Evolutionary conservation across 2,113 vertebrate species (phyloP), one percentile per base, ranked within the genome.

Genomic region (Ameiurus melas): DNA sequence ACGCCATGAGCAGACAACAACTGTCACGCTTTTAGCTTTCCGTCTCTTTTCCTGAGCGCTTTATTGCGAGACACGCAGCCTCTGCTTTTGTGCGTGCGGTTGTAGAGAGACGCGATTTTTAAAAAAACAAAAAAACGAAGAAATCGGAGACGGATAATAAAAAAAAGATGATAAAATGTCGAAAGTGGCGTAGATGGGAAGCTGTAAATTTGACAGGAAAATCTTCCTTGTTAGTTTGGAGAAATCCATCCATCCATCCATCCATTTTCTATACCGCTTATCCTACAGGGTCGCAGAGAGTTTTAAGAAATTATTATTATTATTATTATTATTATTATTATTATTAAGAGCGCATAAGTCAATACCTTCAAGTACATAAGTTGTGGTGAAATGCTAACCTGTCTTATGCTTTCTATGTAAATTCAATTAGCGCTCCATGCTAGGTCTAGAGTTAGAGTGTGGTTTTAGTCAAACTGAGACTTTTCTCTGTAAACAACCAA

Each of bases 1-100:
- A 91, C 91, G 92, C 91, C 94, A 93, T 93, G 92, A 93, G 90
- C 80, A 83, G 80, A 39, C 64, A 83, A 58, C 53, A 86, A 80
- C 71, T 89, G 85, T 85, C 86, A 77, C 16, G 51, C 60, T 88
- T 81, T 84, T n/a, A 43, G 47, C 51, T 81, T 87, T 89, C 66
- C 84, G 75, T 87, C 90, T 90, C 47, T 88, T 55, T 90, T 87
- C 85, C 47, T n/a, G 51, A 66, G 85, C 75, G 20, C 66, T 85
- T 87, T 87, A 87, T 60, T 27, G 47, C 58, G 8, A 55, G 83
- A 85, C 19, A 17, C 66, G 1, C 4, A 22, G 22, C 80, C 57
- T 83, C 80, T 20, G 33, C 80, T 62, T 62, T 83, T 83, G 57
- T 81, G 14, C 9, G 22, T 30, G n/a, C 17, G 1, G n/a, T 33